Conservation (phyloP, 2,888 invertebrate genomes). For the Drosophila cracens region DNA sequence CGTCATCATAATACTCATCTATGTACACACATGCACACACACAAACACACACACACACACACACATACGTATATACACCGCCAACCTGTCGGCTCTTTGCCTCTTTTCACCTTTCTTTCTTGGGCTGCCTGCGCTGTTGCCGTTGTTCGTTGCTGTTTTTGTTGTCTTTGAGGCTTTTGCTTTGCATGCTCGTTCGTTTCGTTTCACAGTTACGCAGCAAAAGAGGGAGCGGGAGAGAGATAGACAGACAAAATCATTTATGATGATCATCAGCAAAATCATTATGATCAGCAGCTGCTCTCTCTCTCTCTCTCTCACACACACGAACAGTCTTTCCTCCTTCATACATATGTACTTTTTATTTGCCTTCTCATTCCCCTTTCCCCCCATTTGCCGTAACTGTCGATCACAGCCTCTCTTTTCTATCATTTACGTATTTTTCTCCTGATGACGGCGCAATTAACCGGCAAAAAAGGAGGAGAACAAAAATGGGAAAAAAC, state of each 20-base stretch:
- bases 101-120: slow-evolving; percentile 76
- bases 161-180: slow-evolving; percentile 37
- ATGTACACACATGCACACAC: slow-evolving; percentile 14
- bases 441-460: slow-evolving; percentile 23
- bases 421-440: not conserved
- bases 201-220: slow-evolving; percentile 21
- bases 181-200: slow-evolving; percentile 49
- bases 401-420: slow-evolving; percentile 3
- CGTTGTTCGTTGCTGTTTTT: slow-evolving; percentile 10
- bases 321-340: not conserved
- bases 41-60: not conserved
- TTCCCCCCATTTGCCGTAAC: not conserved
- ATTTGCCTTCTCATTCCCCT: slow-evolving; percentile 4
- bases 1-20: slow-evolving; percentile 36
- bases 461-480: slow-evolving; percentile 30
- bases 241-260: slow-evolving; percentile 25
- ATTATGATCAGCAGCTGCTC: slow-evolving; percentile 6
- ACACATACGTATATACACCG: not conserved
- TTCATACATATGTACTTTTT: not conserved
- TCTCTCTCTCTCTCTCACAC: not conserved
- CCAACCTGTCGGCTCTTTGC: slow-evolving; percentile 54
- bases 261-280: slow-evolving; percentile 23
- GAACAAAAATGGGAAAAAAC: not conserved
- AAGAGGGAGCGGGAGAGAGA: not conserved
- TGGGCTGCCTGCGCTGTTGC: slow-evolving; percentile 30